Evolutionary conservation across 2,113 vertebrate genomes (phyloP).

Genomic region (Saccopteryx leptura): DNA sequence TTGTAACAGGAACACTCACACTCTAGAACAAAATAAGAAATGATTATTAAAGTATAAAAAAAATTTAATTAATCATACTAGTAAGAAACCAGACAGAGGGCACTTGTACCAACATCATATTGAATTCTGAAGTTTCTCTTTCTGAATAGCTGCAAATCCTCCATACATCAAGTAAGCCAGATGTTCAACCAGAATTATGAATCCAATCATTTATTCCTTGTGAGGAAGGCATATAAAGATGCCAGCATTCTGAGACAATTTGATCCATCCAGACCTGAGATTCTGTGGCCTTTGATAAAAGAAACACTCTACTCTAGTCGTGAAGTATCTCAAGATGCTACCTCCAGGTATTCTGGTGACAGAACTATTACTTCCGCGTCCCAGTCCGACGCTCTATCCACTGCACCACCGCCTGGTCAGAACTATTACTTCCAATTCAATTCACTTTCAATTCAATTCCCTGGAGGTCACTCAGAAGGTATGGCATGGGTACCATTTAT

Average conservation of each 20-base stretch:
- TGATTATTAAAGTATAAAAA: constrained; percentile 35
- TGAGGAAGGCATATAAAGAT: neutral
- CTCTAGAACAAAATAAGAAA: constrained; percentile 12
- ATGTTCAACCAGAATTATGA: neutral
- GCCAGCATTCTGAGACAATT: neutral
- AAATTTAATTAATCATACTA: neutral
- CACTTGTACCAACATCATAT: neutral
- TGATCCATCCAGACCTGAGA: neutral
- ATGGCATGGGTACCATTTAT: neutral
- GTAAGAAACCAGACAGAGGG: constrained; percentile 27
- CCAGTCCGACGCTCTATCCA: neutral
- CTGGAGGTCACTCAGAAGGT: neutral
- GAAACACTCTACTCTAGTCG: neutral
- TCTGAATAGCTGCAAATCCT: neutral
- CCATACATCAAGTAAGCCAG: neutral
- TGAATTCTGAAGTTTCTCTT: constrained; percentile 36
- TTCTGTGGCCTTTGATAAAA: neutral
- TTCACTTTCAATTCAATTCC: neutral
- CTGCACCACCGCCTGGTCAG: too few species aligned
- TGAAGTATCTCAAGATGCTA: neutral
- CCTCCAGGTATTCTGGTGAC: neutral
- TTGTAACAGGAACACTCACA: neutral
- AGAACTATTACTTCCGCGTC: neutral
- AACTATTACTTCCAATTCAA: neutral
- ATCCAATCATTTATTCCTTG: neutral